phyloP scores from a whole-genome alignment of 2,888 invertebrate genomes.

The Pristionchus maxplancki region DNA sequence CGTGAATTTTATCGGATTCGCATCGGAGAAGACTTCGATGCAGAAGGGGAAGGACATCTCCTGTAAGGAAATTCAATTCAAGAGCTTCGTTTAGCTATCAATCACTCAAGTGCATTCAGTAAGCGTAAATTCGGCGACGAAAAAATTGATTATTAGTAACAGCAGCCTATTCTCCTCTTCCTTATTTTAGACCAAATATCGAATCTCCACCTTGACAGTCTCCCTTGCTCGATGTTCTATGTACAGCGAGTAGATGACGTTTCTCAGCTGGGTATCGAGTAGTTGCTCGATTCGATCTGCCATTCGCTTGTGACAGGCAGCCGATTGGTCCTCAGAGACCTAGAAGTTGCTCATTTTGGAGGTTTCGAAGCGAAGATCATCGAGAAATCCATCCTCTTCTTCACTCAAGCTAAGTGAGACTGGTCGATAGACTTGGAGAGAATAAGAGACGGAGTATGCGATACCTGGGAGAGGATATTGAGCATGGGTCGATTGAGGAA shows the following conservation, averaged over 20 bases:
- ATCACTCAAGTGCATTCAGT: too few relatives aligned
- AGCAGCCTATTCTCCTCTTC: too few relatives aligned
- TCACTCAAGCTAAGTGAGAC: too few relatives aligned
- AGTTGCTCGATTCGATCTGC: slow-evolving; percentile 69
- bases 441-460: too few relatives aligned
- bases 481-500: slow-evolving; percentile 78
- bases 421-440: too few relatives aligned
- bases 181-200: too few relatives aligned
- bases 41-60: slow-evolving; percentile 14
- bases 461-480: slow-evolving; percentile 76
- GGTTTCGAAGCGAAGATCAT: too few relatives aligned
- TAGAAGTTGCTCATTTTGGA: too few relatives aligned
- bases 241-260: not conserved
- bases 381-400: too few relatives aligned
- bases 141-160: too few relatives aligned
- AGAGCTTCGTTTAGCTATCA: not conserved
- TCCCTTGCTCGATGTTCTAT: not conserved
- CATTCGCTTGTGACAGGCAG: slow-evolving; percentile 62
- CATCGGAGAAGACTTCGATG: slow-evolving; percentile 21
- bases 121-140: too few relatives aligned
- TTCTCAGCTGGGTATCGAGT: slow-evolving; percentile 68
- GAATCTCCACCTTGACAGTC: slow-evolving; percentile 14
- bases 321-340: slow-evolving; percentile 12
- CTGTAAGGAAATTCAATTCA: not conserved
- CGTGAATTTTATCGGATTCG: slow-evolving; percentile 14